Conservation (phyloP, 2,888 invertebrate species). For the Elysia crispata region DNA sequence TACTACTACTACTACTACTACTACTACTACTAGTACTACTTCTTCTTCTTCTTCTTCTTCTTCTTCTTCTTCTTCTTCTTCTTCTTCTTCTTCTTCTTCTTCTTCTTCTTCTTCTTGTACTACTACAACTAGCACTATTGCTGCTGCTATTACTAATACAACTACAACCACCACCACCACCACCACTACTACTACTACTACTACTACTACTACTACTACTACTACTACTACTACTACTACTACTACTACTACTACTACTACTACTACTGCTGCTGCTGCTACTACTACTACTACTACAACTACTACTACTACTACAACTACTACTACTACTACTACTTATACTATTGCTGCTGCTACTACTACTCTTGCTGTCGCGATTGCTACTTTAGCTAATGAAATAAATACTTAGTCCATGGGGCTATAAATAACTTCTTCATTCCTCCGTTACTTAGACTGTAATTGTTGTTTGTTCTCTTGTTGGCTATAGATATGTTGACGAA, state of each 20-base stretch:
- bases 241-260: not conserved
- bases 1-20: not conserved
- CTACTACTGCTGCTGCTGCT: not conserved
- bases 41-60: conserved; percentile 27
- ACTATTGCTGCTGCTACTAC: no score
- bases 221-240: not conserved
- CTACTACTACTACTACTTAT: no score
- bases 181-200: not conserved
- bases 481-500: no score
- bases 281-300: conserved; percentile 4
- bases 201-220: not conserved
- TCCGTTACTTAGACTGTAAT: no score
- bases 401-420: no score
- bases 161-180: no score
- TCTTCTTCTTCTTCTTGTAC: not conserved
- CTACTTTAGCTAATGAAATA: not conserved
- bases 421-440: no score
- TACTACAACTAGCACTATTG: not conserved
- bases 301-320: conserved; percentile 1
- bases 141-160: no score
- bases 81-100: conserved; percentile 30
- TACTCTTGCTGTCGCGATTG: no score
- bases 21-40: no score
- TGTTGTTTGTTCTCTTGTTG: no score
- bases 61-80: conserved; percentile 30